These are phyloP conservation scores for Hydroisotoma schaefferi DNA, from an alignment of 2,888 invertebrate species.

Conservation along the genomic window DNA sequence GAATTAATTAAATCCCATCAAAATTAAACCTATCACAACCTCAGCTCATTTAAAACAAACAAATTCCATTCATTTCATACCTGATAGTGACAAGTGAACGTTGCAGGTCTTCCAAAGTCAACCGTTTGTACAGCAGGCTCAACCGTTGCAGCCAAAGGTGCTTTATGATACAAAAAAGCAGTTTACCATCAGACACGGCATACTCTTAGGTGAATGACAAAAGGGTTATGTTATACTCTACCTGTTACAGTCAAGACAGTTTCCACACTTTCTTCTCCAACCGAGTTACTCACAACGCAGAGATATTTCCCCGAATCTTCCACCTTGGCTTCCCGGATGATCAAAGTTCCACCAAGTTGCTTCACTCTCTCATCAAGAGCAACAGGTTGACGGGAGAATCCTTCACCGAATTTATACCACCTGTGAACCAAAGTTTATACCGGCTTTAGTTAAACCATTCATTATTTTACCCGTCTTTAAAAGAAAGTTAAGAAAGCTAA, in stretches of 20 bases:
- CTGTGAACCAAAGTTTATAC: constrained; percentile 62
- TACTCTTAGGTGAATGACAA: background rate
- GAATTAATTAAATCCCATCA: no score
- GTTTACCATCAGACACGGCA: background rate
- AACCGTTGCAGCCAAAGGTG: constrained; percentile 79
- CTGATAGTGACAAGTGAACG: constrained; percentile 76
- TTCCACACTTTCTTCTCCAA: constrained; percentile 86
- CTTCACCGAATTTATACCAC: constrained; percentile 91
- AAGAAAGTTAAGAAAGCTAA: constrained; percentile 4
- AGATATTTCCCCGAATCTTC: constrained; percentile 92
- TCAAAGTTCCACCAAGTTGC: constrained; percentile 88
- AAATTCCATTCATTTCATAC: constrained; percentile 22
- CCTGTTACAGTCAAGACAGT: constrained; percentile 84
- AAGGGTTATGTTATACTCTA: constrained; percentile 49
- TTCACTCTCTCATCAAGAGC: constrained; percentile 81
- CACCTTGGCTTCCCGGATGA: constrained; percentile 84
- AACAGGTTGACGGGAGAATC: constrained; percentile 84
- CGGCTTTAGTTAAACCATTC: background rate
- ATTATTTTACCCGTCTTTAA: background rate
- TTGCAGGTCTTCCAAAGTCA: constrained; percentile 87
- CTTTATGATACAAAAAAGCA: constrained; percentile 52
- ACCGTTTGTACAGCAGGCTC: constrained; percentile 88
- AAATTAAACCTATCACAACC: background rate
- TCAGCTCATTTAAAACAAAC: background rate
- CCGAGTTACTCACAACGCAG: constrained; percentile 91